Base-by-base conservation (phyloP, 2,888 invertebrate genomes). In the Catocala fraxini region DNA sequence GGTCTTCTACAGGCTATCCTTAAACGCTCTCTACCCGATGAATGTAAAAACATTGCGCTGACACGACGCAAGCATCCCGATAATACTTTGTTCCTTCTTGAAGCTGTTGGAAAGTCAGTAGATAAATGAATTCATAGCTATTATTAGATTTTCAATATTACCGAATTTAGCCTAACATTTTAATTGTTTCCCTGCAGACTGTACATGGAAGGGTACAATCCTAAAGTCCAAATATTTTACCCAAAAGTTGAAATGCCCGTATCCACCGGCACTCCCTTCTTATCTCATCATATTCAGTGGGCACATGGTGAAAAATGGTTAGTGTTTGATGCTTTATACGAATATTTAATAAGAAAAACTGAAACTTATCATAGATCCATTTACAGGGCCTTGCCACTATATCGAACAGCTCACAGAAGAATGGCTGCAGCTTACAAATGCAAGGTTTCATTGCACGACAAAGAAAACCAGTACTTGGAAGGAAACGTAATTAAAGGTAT, bases 1-100 rank as follows among this genome's bases (percentile, higher is more conserved):
- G 97, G 98, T 33, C 94, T 99, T 13, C 95, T 99, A 61, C 98
- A 98, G 86, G 97, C 62, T 11, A 97, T 99, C 74, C 92, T 99
- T 7, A 97, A 97, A 80, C 94, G 98, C 51, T 97, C 97, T 0
- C 87, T 98, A 41, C 89, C 93, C 7, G 81, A 94, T 1, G 94
- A 95, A 9, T 96, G 96, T 69, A 94, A 89, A 1, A 96, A 97
- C 79, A 93, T 98, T 56, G 95, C 97, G 0, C 91, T 98, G 5
- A 97, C 98, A 59, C 96, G 96, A 74, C 95, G 97, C 39, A 95
- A 95, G 5, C 95, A 96, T 71, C 89, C 93, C 4, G 96, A 97
- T 81, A 95, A 95, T 49, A 82, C 94, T 0, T 87, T 93, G 25
- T 90, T 95, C 51, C 80, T 97, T 0, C 84, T 96, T 0, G 93